Conservation (phyloP, 2,797 vertebrate genomes). For the Zenarchopterus dispar region DNA sequence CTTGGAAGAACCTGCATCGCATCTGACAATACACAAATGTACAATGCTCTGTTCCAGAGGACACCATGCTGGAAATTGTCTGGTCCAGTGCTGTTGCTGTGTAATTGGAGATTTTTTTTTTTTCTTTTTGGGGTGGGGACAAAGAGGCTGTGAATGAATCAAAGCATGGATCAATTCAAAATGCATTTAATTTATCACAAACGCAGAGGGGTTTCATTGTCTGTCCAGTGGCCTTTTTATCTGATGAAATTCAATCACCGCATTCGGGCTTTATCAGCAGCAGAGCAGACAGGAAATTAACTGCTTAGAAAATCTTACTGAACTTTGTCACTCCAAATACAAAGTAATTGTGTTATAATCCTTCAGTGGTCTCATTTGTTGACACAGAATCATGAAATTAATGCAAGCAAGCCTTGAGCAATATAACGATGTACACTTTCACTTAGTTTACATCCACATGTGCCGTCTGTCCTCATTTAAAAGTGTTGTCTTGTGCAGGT, state of each 20-base stretch:
- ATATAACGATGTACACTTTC: conserved; percentile 30
- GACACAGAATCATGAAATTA: conserved; percentile 44
- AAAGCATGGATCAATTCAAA: conserved; percentile 53
- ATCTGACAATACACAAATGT: conserved; percentile 30
- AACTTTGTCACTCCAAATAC: conserved; percentile 49
- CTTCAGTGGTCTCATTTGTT: conserved; percentile 43
- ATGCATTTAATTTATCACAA: conserved; percentile 50
- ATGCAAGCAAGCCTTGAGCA: conserved; percentile 28
- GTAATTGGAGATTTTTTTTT: conserved; percentile 47
- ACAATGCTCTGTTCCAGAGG: not conserved
- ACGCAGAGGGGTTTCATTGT: conserved; percentile 38
- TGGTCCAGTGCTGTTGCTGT: conserved; percentile 27
- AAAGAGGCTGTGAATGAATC: conserved; percentile 50
- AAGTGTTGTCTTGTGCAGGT: conserved; percentile 27
- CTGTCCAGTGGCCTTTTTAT: conserved; percentile 43
- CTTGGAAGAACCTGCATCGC: not conserved
- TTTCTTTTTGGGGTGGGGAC: not conserved
- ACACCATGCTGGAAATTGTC: conserved; percentile 14
- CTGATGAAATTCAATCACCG: conserved; percentile 55
- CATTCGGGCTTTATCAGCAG: conserved; percentile 45
- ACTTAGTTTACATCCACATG: conserved; percentile 29
- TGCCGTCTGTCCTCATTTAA: conserved; percentile 28
- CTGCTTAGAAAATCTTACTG: conserved; percentile 55
- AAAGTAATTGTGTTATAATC: conserved; percentile 54
- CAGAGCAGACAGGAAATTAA: conserved; percentile 58